Percentiles rank a stretch among this genome's conserved stretches.
Evolutionary conservation across 1,140 invertebrate species (phyloP).

Genomic region (Drosophila burlai): DNA sequence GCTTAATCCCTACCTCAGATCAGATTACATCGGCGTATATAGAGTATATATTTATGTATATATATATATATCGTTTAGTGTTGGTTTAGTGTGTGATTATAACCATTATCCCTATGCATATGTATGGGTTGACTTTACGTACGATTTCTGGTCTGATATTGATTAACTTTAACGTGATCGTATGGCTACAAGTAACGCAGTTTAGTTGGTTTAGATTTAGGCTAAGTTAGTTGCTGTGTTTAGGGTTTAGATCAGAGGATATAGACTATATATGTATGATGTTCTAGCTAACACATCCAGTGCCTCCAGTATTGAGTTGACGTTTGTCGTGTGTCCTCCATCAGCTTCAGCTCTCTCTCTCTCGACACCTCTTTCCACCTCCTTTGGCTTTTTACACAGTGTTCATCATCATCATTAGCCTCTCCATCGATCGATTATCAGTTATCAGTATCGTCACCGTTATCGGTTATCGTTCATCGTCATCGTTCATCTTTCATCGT

Average conservation of each 20-base stretch:
- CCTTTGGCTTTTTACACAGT: conserved; percentile 48
- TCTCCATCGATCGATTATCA: conserved; percentile 8
- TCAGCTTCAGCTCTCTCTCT: not conserved
- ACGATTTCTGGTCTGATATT: conserved; percentile 47
- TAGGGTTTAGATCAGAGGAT: conserved; percentile 12
- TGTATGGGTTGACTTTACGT: conserved; percentile 68
- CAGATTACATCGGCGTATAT: conserved; percentile 45
- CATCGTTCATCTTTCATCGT: not conserved
- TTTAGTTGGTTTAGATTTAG: conserved; percentile 19
- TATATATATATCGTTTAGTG: conserved; percentile 25
- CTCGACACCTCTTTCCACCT: not conserved
- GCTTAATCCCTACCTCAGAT: conserved; percentile 51
- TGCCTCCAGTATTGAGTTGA: not conserved
- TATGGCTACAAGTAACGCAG: conserved; percentile 45
- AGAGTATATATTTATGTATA: conserved; percentile 32
- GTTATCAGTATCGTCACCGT: conserved; percentile 4
- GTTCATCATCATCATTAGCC: conserved; percentile 8
- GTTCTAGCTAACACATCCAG: not conserved
- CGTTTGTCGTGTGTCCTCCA: conserved; percentile 2
- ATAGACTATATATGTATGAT: not conserved
- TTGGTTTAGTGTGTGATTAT: conserved; percentile 30
- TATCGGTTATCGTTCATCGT: not conserved
- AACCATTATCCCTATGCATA: conserved; percentile 72
- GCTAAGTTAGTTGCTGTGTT: conserved; percentile 12
- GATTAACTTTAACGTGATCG: conserved; percentile 37